A percentile compares a stretch with the other conserved stretches of the same genome.
Conservation (phyloP, 2,888 invertebrate genomes). For the Sphinx pinastri region DNA sequence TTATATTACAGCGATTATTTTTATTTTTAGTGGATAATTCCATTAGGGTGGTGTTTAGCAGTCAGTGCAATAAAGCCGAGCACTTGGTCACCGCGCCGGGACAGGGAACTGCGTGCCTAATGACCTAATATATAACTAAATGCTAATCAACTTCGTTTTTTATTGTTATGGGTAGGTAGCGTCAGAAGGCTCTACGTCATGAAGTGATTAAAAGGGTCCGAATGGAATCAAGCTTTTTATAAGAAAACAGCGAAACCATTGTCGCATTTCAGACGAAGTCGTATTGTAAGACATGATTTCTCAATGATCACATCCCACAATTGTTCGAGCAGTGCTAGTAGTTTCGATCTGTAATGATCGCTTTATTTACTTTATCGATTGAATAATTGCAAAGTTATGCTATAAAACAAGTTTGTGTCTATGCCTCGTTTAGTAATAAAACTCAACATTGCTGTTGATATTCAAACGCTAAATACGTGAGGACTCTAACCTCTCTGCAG, state of each 20-base stretch:
- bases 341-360: too few species aligned
- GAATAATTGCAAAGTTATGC: not conserved
- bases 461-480: too few species aligned
- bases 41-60: conserved; percentile 8
- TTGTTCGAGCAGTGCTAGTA: too few species aligned
- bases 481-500: too few species aligned
- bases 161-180: not conserved
- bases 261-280: too few species aligned
- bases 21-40: conserved; percentile 6
- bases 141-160: not conserved
- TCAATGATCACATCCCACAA: not conserved
- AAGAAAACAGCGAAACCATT: too few species aligned
- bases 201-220: too few species aligned
- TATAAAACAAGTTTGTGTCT: not conserved
- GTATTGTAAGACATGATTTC: not conserved
- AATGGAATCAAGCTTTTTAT: too few species aligned
- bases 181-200: too few species aligned
- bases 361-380: too few species aligned
- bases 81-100: not conserved
- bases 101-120: conserved; percentile 36
- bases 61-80: not conserved
- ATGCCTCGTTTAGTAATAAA: not conserved
- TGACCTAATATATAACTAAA: not conserved
- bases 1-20: conserved; percentile 5
- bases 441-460: not conserved